phyloP scores from a whole-genome alignment of 2,113 vertebrate genomes.

The Phrynocephalus versicolor region DNA sequence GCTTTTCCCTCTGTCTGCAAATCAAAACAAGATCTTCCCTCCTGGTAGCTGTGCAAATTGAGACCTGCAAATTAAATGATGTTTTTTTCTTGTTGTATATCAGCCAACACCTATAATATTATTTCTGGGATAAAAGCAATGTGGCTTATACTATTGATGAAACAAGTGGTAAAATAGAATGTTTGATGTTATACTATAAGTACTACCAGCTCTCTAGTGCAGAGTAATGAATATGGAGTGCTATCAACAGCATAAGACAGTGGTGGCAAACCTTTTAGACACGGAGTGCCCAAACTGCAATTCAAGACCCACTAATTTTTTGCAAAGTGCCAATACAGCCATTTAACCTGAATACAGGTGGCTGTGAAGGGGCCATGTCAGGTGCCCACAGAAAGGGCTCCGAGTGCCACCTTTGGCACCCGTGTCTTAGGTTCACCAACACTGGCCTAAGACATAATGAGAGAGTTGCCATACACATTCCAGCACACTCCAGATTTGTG shows the following conservation, averaged over 20 bases:
- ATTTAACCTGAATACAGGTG: too few relatives aligned
- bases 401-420: too few relatives aligned
- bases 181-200: constrained; percentile 41
- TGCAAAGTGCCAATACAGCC: too few relatives aligned
- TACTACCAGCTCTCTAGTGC: constrained; percentile 51
- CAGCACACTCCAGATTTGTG: too few relatives aligned
- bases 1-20: constrained; percentile 42
- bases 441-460: too few relatives aligned
- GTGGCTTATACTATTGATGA: constrained; percentile 57
- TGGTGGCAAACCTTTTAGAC: too few relatives aligned
- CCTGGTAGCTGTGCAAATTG: constrained; percentile 64
- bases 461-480: too few relatives aligned
- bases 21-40: constrained; percentile 66
- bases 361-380: too few relatives aligned
- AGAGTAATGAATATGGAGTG: constrained; percentile 18
- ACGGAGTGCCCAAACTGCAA: too few relatives aligned
- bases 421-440: too few relatives aligned
- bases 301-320: too few relatives aligned
- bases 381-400: too few relatives aligned
- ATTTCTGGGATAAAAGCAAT: constrained; percentile 58
- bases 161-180: constrained; percentile 50
- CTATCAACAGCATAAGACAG: constrained; percentile 36
- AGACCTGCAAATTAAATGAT: constrained; percentile 61
- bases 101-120: constrained; percentile 51
- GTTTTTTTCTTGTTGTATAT: constrained; percentile 65